phyloP scores from a whole-genome alignment of 2,888 invertebrate genomes.

The Nomada hirtipes region DNA sequence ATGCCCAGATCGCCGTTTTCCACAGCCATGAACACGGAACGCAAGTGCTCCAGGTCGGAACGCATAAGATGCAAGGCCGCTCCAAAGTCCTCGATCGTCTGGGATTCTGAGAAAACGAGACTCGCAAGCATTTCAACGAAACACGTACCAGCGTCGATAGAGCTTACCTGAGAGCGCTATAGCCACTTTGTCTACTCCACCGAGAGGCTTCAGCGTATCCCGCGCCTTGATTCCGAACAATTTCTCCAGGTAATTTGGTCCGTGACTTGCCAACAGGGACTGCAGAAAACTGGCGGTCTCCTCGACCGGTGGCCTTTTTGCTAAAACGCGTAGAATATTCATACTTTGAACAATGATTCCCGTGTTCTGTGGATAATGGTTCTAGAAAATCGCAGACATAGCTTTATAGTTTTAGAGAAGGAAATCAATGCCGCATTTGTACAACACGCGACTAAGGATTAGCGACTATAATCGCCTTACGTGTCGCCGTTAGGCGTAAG shows the following conservation, averaged over 20 bases:
- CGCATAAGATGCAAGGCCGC: slow-evolving; percentile 94
- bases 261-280: slow-evolving; percentile 96
- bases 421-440: no score
- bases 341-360: neutral
- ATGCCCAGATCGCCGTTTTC: slow-evolving; percentile 97
- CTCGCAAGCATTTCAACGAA: neutral
- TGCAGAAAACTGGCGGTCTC: slow-evolving; percentile 98
- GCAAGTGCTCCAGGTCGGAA: slow-evolving; percentile 95
- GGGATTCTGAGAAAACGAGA: slow-evolving; percentile 89
- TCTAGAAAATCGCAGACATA: no score
- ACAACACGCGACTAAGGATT: neutral
- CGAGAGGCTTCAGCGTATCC: slow-evolving; percentile 95
- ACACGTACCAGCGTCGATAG: slow-evolving; percentile 8
- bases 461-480: neutral
- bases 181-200: slow-evolving; percentile 97
- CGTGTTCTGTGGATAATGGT: no score
- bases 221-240: slow-evolving; percentile 97
- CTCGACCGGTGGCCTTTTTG: slow-evolving; percentile 98
- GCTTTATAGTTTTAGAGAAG: no score
- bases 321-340: slow-evolving; percentile 85
- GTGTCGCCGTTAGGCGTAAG: neutral
- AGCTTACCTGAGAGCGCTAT: slow-evolving; percentile 94
- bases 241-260: slow-evolving; percentile 98
- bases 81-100: slow-evolving; percentile 97
- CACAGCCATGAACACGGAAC: slow-evolving; percentile 97